These are phyloP conservation scores for Nymphalis urticae DNA, from an alignment of 2,888 invertebrate species.

Conservation along the genomic window DNA sequence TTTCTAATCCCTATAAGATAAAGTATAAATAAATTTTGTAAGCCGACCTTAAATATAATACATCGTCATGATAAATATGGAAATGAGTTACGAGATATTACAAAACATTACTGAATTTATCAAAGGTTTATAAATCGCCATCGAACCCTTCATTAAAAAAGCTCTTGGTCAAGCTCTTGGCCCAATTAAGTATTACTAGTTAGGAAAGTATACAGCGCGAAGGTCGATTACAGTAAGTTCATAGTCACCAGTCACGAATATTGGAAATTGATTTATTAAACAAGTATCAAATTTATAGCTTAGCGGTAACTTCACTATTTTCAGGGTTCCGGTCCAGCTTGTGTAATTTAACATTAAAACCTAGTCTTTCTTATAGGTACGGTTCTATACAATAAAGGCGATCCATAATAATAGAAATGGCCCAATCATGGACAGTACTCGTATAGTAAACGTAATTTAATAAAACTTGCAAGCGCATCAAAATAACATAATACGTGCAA, in stretches of 20 bases:
- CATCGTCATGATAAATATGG: slow-evolving; percentile 17
- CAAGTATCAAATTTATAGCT: not conserved
- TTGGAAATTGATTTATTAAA: slow-evolving; percentile 3
- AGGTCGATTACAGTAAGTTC: slow-evolving; percentile 21
- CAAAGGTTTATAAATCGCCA: slow-evolving; percentile 29
- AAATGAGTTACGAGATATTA: slow-evolving; percentile 24
- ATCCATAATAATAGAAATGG: too few species aligned
- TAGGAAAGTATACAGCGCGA: slow-evolving; percentile 24
- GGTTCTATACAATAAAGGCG: not conserved
- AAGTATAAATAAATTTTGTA: slow-evolving; percentile 16
- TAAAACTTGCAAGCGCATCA: too few species aligned
- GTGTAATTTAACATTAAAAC: too few species aligned
- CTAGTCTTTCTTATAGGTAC: too few species aligned
- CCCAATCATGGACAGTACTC: too few species aligned
- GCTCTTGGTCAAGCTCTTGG: slow-evolving; percentile 38
- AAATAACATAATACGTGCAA: too few species aligned
- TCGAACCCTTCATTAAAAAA: slow-evolving; percentile 37
- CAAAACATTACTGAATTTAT: slow-evolving; percentile 25
- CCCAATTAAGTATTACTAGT: slow-evolving; percentile 27
- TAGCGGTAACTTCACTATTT: too few species aligned
- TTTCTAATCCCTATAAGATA: too few species aligned
- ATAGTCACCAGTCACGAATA: slow-evolving; percentile 25
- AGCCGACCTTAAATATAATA: slow-evolving; percentile 23
- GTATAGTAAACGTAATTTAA: too few species aligned
- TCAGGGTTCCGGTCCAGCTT: not conserved